Percentiles rank a stretch among this genome's conserved stretches.
Conservation (phyloP, 2,888 invertebrate species). For the Cyrtodaria siliqua region DNA sequence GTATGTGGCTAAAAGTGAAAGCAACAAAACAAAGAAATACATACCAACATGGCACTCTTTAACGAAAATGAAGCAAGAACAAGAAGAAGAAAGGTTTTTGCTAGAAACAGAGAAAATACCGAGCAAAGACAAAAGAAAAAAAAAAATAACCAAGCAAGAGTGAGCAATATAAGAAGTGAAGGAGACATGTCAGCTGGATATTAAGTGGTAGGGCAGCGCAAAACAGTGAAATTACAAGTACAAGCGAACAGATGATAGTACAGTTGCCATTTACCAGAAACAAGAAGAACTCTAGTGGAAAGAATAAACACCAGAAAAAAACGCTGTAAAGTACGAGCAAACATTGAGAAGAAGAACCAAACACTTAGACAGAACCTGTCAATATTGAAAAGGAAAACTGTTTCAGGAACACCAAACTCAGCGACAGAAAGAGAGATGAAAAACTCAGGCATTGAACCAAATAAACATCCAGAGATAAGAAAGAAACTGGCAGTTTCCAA, state of each 20-base stretch:
- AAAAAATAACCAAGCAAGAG: no score
- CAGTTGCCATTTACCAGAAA: no score
- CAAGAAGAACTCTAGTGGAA: constrained; percentile 1
- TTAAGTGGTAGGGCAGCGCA: no score
- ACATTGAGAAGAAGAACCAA: constrained; percentile 5
- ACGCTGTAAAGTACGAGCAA: not conserved
- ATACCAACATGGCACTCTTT: constrained; percentile 14
- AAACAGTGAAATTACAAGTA: no score
- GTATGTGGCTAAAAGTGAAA: constrained; percentile 21
- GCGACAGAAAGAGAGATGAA: constrained; percentile 3
- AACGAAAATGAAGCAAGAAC: constrained; percentile 6
- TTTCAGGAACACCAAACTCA: constrained; percentile 8
- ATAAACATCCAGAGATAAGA: constrained; percentile 5
- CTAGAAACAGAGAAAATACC: not conserved
- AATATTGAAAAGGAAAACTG: no score
- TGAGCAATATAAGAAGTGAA: no score
- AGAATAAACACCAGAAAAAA: constrained; percentile 7
- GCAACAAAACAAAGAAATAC: constrained; percentile 11
- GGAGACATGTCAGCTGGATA: no score
- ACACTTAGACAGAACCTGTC: no score
- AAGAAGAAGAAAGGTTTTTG: not conserved
- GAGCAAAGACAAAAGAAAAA: not conserved
- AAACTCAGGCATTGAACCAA: constrained; percentile 18
- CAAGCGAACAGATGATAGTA: not conserved
- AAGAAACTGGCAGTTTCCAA: no score